phyloP scores from a whole-genome alignment of 2,113 vertebrate species.

The Entelurus aequoreus region DNA sequence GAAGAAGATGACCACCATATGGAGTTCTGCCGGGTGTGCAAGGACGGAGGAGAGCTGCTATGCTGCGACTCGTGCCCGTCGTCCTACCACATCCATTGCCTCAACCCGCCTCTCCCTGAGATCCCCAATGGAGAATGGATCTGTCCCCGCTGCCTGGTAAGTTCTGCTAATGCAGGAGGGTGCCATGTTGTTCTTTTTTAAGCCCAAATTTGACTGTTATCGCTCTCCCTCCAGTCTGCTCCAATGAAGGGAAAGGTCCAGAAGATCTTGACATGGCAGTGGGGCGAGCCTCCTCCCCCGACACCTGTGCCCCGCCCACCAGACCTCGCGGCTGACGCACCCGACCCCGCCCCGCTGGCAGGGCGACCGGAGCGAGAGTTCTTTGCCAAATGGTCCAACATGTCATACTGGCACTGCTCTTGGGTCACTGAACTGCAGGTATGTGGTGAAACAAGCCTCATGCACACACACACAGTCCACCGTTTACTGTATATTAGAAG shows the following conservation, averaged over 20 bases:
- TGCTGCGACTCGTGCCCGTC: slow-evolving; percentile 98
- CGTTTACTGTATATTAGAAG: too few species aligned
- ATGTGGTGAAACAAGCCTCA: background rate
- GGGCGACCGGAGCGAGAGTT: slow-evolving; percentile 93
- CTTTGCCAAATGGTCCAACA: slow-evolving; percentile 94
- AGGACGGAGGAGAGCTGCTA: slow-evolving; percentile 93
- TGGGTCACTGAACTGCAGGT: slow-evolving; percentile 98
- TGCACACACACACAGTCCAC: too few species aligned
- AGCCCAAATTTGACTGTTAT: background rate
- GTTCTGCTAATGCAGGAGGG: background rate
- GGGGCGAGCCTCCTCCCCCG: slow-evolving; percentile 87
- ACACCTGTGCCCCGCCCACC: slow-evolving; percentile 85
- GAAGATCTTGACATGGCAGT: slow-evolving; percentile 96
- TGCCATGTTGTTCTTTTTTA: background rate
- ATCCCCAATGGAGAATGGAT: slow-evolving; percentile 98
- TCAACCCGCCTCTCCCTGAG: slow-evolving; percentile 93
- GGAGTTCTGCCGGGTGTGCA: slow-evolving; percentile 97
- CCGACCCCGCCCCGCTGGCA: slow-evolving; percentile 84
- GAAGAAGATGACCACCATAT: slow-evolving; percentile 98
- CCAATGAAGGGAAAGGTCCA: slow-evolving; percentile 93
- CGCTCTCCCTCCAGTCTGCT: slow-evolving; percentile 74
- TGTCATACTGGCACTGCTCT: slow-evolving; percentile 98
- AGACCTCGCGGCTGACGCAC: slow-evolving; percentile 79
- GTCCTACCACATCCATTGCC: slow-evolving; percentile 96
- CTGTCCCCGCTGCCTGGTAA: slow-evolving; percentile 93